phyloP scores from a whole-genome alignment of 2,797 vertebrate genomes.

The Tapera naevia region DNA sequence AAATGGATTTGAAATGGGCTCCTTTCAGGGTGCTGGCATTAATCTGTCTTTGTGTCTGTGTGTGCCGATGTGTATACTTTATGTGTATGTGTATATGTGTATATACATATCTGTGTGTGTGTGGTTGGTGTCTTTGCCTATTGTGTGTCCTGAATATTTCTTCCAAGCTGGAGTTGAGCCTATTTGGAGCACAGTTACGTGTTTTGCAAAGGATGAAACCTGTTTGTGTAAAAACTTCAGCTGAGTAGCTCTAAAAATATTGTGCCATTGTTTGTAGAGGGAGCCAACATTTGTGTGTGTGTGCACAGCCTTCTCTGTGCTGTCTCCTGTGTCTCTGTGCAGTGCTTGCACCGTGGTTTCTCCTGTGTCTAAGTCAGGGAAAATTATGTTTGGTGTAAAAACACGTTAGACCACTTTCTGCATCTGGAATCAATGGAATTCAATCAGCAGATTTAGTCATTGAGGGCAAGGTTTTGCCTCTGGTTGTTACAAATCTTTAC shows the following conservation, averaged over 20 bases:
- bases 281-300: neutral
- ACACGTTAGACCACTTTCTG: neutral
- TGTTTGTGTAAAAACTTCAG: neutral
- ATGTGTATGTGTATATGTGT: neutral
- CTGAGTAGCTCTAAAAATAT: neutral
- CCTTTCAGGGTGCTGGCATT: neutral
- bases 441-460: neutral
- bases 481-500: neutral
- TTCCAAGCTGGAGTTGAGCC: neutral
- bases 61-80: neutral
- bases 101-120: too few relatives aligned
- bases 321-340: neutral
- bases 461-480: neutral
- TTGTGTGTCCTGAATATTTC: neutral
- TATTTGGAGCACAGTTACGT: neutral
- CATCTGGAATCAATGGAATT: neutral
- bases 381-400: neutral
- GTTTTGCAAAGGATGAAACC: neutral
- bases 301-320: neutral
- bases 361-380: neutral
- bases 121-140: rapidly evolving
- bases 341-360: neutral
- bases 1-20: neutral
- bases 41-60: neutral
- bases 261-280: neutral